Percentiles rank a stretch among this genome's conserved stretches.
These are phyloP conservation scores for Setipinna tenuifilis DNA, from an alignment of 2,797 vertebrate species.

Conservation along the genomic window DNA sequence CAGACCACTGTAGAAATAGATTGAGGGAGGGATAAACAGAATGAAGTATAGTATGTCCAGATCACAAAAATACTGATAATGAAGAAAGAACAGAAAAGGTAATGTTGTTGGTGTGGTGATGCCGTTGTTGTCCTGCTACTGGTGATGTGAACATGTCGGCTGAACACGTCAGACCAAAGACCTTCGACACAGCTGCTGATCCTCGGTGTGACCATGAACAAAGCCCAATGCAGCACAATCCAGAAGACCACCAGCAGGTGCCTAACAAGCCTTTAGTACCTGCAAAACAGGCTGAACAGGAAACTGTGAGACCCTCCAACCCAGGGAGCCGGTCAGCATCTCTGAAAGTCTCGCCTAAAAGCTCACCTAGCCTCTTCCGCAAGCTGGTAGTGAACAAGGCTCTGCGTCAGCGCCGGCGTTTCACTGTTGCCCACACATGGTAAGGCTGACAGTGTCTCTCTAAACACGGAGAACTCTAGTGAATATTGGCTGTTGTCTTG, in stretches of 20 bases:
- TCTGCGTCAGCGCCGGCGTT: slow-evolving; percentile 84
- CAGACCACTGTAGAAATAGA: neutral
- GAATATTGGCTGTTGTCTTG: neutral
- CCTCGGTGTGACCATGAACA: neutral
- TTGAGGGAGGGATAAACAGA: neutral
- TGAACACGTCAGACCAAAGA: neutral
- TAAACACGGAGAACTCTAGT: neutral
- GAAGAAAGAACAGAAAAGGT: neutral
- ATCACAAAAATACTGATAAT: neutral
- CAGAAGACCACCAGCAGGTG: neutral
- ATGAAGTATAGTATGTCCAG: neutral
- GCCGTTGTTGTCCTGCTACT: neutral
- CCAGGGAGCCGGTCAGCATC: slow-evolving; percentile 52
- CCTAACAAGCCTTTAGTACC: neutral
- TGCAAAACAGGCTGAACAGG: slow-evolving; percentile 27
- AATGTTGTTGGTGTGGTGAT: neutral
- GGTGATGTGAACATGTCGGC: neutral
- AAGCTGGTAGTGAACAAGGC: slow-evolving; percentile 86
- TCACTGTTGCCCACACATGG: slow-evolving; percentile 89
- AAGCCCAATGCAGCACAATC: neutral
- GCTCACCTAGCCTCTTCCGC: slow-evolving; percentile 83
- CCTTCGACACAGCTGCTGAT: neutral
- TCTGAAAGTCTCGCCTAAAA: slow-evolving; percentile 80
- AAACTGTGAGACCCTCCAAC: slow-evolving; percentile 52
- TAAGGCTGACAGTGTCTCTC: slow-evolving; percentile 65